Conservation (phyloP, 2,888 invertebrate species). For the Tetramorium bicarinatum region DNA sequence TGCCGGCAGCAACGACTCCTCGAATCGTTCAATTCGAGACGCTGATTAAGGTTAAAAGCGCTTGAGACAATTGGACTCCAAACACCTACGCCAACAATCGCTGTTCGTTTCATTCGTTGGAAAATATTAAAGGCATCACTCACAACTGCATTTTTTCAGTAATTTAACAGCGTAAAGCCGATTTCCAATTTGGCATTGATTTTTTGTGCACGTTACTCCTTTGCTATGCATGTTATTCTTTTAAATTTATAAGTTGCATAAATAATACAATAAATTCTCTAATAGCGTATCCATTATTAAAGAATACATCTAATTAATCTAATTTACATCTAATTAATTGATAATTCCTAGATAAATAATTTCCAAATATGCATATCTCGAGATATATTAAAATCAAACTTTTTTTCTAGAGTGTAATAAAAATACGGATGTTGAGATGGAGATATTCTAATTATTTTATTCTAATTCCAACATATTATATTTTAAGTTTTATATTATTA, state of each 20-base stretch:
- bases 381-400: neutral
- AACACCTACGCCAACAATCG: constrained; percentile 24
- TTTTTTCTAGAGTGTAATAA: neutral
- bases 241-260: neutral
- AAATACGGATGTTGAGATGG: neutral
- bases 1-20: constrained; percentile 38
- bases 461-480: neutral
- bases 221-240: neutral
- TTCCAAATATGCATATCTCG: neutral
- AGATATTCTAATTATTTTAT: too few species aligned
- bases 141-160: neutral
- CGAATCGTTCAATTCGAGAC: constrained; percentile 46
- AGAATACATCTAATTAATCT: neutral
- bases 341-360: neutral
- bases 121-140: constrained; percentile 6
- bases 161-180: neutral
- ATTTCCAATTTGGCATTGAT: neutral
- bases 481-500: neutral
- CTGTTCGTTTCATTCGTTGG: neutral
- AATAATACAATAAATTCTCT: neutral
- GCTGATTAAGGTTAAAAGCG: constrained; percentile 43
- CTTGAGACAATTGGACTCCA: constrained; percentile 31
- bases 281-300: neutral
- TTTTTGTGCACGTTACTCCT: neutral
- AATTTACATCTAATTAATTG: neutral